A percentile compares a stretch with the other conserved stretches of the same genome.
Evolutionary conservation across 2,888 invertebrate species (phyloP).

Genomic region (Leptinotarsa tumamoca): DNA sequence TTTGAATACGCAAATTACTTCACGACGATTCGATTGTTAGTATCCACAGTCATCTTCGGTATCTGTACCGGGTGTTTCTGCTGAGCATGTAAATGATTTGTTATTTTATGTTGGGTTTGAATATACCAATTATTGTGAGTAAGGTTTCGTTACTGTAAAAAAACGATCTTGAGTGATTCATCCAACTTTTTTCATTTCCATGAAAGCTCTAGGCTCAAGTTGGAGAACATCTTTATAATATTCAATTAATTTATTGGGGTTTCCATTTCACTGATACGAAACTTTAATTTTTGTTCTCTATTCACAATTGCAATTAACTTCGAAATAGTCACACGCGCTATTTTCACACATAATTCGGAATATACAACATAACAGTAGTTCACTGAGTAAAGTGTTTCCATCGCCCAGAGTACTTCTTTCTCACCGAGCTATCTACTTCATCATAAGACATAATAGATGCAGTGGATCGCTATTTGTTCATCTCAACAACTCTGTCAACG

Average conservation of each 20-base stretch:
- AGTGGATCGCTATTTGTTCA: slow-evolving; percentile 26
- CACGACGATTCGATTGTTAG: too few species aligned
- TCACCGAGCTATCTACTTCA: slow-evolving; percentile 11
- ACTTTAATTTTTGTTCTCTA: not conserved
- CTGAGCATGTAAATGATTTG: too few species aligned
- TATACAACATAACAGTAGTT: slow-evolving; percentile 1
- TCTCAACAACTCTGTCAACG: slow-evolving; percentile 36
- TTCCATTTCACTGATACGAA: not conserved
- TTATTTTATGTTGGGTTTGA: too few species aligned
- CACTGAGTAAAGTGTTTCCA: not conserved
- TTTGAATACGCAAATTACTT: too few species aligned
- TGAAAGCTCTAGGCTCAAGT: too few species aligned
- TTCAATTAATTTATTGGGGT: not conserved
- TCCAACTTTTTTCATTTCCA: too few species aligned
- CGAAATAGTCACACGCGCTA: slow-evolving; percentile 5
- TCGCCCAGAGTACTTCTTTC: not conserved
- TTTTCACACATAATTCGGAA: not conserved
- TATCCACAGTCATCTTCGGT: too few species aligned
- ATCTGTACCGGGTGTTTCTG: too few species aligned
- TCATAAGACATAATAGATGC: slow-evolving; percentile 13
- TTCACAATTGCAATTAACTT: not conserved
- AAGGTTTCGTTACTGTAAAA: too few species aligned
- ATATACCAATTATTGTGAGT: too few species aligned
- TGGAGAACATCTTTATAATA: too few species aligned
- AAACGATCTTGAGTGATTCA: too few species aligned